These are phyloP conservation scores for Cheilosia vernalis DNA, from an alignment of 2,888 invertebrate genomes.

Conservation along the genomic window DNA sequence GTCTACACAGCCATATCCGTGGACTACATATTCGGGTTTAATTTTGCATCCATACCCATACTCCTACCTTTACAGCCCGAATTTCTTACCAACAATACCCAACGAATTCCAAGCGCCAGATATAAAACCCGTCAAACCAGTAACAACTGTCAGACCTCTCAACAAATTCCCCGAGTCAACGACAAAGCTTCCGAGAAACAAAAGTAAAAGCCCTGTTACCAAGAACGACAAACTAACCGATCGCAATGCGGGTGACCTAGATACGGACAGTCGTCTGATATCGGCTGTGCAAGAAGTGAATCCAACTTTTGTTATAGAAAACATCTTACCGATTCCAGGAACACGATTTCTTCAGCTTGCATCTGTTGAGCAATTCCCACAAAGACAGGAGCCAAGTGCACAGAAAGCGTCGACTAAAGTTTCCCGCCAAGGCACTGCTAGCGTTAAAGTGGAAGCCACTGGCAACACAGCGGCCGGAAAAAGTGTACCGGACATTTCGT, in stretches of 20 bases:
- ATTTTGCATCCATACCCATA: slow-evolving; percentile 57
- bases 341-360: slow-evolving; percentile 77
- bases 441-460: slow-evolving; percentile 80
- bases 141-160: slow-evolving; percentile 68
- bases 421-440: slow-evolving; percentile 8
- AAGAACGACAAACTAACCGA: slow-evolving; percentile 42
- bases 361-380: slow-evolving; percentile 59
- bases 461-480: slow-evolving; percentile 80
- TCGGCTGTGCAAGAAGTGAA: slow-evolving; percentile 80
- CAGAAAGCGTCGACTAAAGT: slow-evolving; percentile 20
- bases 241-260: slow-evolving; percentile 73
- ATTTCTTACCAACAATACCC: slow-evolving; percentile 8
- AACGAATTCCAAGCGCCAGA: slow-evolving; percentile 8
- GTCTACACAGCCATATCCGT: slow-evolving; percentile 17
- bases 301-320: slow-evolving; percentile 81
- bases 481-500: slow-evolving; percentile 80
- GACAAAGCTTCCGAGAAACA: slow-evolving; percentile 72
- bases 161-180: slow-evolving; percentile 77
- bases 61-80: slow-evolving; percentile 61
- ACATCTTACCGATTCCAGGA: slow-evolving; percentile 80
- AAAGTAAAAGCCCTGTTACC: slow-evolving; percentile 27
- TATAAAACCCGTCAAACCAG: slow-evolving; percentile 12
- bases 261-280: slow-evolving; percentile 78
- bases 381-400: not conserved
- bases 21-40: slow-evolving; percentile 40